These are phyloP conservation scores for Metacarcinus magister DNA, from an alignment of 2,888 invertebrate species.

Conservation along the genomic window DNA sequence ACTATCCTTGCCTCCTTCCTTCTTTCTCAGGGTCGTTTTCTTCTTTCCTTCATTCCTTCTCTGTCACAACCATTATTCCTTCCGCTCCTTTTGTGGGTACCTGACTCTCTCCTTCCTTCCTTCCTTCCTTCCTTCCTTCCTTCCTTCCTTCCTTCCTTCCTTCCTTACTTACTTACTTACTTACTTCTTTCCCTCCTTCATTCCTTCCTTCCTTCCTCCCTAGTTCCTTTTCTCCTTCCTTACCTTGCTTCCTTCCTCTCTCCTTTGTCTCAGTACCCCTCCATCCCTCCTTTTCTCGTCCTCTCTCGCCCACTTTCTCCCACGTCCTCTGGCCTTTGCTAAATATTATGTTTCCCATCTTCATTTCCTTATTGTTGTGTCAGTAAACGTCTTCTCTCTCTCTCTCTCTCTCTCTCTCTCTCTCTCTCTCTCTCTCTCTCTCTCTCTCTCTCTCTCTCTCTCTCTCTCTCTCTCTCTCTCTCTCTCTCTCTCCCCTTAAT, in stretches of 20 bases:
- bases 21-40: background rate
- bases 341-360: background rate
- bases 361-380: background rate
- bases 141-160: background rate
- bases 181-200: background rate
- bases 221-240: background rate
- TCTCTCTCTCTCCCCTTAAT: background rate
- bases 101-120: background rate
- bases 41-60: background rate
- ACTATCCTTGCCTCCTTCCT: background rate
- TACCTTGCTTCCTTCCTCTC: background rate
- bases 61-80: background rate
- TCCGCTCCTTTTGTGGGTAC: background rate
- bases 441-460: constrained; percentile 12
- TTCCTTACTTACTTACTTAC: background rate
- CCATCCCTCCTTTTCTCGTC: background rate
- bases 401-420: background rate
- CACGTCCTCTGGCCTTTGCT: background rate
- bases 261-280: too few species aligned
- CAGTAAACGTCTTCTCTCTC: background rate
- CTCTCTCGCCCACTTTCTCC: background rate
- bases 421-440: background rate
- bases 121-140: background rate
- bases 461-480: background rate
- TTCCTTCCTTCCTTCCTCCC: background rate